Percentiles rank a stretch among this genome's conserved stretches.
Conservation (phyloP, 2,888 invertebrate species). For the Furcula furcula region DNA sequence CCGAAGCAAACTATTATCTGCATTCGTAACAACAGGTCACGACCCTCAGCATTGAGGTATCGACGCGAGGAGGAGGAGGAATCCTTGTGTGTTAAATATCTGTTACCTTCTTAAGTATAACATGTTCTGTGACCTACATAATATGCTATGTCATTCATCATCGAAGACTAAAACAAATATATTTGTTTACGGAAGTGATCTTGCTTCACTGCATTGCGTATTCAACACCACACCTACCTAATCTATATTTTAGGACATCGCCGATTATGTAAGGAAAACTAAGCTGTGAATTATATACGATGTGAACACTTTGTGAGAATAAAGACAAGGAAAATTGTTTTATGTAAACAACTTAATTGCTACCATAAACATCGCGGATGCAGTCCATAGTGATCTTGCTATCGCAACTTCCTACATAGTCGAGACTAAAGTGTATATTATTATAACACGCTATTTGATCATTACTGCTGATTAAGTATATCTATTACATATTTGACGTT, state of each 20-base stretch:
- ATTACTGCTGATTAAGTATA: conserved; percentile 21
- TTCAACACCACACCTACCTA: not conserved
- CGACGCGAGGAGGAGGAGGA: too few relatives aligned
- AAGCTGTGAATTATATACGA: not conserved
- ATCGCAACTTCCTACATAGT: conserved; percentile 31
- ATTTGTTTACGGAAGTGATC: not conserved
- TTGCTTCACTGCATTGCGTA: not conserved
- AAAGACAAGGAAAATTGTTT: conserved; percentile 15
- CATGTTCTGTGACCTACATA: too few relatives aligned
- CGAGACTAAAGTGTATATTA: conserved; percentile 29
- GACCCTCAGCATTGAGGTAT: too few relatives aligned
- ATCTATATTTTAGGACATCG: not conserved
- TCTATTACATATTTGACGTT: conserved; percentile 11
- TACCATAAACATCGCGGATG: conserved; percentile 31
- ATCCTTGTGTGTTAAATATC: too few relatives aligned
- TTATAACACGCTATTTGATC: conserved; percentile 28
- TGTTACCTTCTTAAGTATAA: too few relatives aligned
- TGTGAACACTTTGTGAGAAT: not conserved
- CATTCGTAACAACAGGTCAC: too few relatives aligned
- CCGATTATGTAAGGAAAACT: not conserved
- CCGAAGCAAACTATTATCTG: too few relatives aligned
- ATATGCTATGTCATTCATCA: too few relatives aligned
- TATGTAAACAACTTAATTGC: conserved; percentile 39
- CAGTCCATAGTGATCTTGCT: conserved; percentile 24
- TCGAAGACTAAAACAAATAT: too few relatives aligned